Base-by-base conservation (phyloP, 2,888 invertebrate species). In the Cartodere bifasciata region DNA sequence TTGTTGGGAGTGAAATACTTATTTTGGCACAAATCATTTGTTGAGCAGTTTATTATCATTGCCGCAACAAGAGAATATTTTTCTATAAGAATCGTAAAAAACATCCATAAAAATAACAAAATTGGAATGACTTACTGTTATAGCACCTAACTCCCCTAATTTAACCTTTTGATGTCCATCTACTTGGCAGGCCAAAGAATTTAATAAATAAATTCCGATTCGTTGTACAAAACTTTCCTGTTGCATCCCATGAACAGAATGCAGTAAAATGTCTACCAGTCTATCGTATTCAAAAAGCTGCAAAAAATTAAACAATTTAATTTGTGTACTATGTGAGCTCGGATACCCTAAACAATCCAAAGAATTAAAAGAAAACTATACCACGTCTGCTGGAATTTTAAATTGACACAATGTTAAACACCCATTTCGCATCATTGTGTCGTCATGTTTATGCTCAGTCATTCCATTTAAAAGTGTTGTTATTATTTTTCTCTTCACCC, bases 361-460 rank as follows among this genome's bases (percentile, higher is more conserved):
- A 16, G 13, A 29, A 6, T 24, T 20, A 7, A 7, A 6, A 27
- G 30, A 38, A 28, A 35, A 38, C 68, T 73, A 64, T 64, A 88
- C 88, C 59, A 97, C 87, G 68, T 95, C 95, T 44, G 75, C 73
- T 2, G 95, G 95, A 58, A 97, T 90, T 56, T 82, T 85, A 56
- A 94, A 91, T 61, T 92, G 90, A 52, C 91, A 92, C 21, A 95
- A 66, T 0, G 91, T 91, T 36, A 95, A 69, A 59, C 94, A 94
- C 29, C 92, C 92, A 60, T 97, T 95, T 31, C 94, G 68, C 75
- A 95, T 84, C 90, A 95, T 91, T 14, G 86, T 90, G 44, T 85
- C 81, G 53, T 92, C 90, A 16, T 75, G 70, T 37, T 75, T 69
- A 52, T 90, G 86, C 31, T 75, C 71, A 45, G 81, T 81, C 91